Conservation (phyloP, 2,797 vertebrate genomes). For the Graptemys geographica region DNA sequence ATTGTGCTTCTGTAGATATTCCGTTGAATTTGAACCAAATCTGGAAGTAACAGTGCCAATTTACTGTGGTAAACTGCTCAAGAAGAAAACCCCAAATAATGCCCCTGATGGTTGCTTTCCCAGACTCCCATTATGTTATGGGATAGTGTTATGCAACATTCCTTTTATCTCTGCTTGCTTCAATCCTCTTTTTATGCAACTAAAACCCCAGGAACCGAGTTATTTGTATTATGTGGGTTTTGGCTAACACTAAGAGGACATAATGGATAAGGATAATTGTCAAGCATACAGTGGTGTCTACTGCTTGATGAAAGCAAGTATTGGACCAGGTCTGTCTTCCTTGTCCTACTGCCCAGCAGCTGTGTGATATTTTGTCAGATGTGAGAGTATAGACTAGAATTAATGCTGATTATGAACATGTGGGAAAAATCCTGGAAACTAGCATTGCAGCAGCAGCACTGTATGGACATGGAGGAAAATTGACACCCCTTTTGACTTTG, state of each 20-base stretch:
- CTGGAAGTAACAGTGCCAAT: neutral
- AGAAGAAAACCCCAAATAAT: conserved; percentile 42
- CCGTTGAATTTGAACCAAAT: conserved; percentile 7
- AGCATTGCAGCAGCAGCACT: neutral
- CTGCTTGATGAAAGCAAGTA: neutral
- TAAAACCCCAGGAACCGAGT: conserved; percentile 22
- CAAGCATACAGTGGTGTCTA: neutral
- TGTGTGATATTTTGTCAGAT: neutral
- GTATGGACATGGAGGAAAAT: neutral
- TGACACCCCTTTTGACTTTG: neutral
- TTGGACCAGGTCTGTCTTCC: neutral
- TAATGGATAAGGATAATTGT: neutral
- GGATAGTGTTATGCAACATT: conserved; percentile 20
- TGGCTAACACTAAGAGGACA: conserved; percentile 14
- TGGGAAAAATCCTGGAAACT: neutral
- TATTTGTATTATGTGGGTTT: neutral
- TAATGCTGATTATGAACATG: neutral
- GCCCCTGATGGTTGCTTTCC: conserved; percentile 23
- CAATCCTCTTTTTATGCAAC: conserved; percentile 38
- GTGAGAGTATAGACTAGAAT: neutral
- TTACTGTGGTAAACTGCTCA: neutral
- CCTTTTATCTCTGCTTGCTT: conserved; percentile 18
- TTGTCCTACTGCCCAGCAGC: neutral
- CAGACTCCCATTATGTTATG: conserved; percentile 6
- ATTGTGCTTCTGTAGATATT: neutral